These are phyloP conservation scores for Chaunax sp. DNA, from an alignment of 2,797 vertebrate species.

Conservation along the genomic window DNA sequence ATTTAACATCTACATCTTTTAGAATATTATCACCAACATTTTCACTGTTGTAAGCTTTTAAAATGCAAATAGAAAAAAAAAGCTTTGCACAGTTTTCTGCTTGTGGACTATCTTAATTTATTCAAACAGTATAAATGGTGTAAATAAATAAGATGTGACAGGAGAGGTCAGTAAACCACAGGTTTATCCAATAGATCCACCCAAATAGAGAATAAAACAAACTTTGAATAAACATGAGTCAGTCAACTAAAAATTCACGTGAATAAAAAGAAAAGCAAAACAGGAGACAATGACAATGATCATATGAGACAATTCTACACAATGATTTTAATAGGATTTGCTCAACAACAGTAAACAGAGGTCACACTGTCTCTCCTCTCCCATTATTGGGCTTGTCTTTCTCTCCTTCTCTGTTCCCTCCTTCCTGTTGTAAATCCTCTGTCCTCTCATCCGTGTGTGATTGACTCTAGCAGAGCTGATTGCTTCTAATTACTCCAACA, in stretches of 20 bases:
- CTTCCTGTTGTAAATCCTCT: conserved; percentile 27
- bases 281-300: neutral
- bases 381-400: neutral
- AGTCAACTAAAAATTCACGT: neutral
- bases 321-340: neutral
- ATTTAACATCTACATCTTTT: no score
- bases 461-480: conserved; percentile 54
- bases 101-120: no score
- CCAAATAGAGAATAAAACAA: no score
- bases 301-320: neutral
- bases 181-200: no score
- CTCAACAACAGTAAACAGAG: neutral
- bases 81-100: no score
- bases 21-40: no score
- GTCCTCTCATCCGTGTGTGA: conserved; percentile 38
- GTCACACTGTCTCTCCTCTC: neutral
- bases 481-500: conserved; percentile 58
- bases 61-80: no score
- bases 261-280: neutral
- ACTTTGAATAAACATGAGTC: no score
- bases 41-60: no score
- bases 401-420: neutral
- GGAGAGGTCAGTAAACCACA: no score
- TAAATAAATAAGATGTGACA: no score
- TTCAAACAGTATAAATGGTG: no score